Evolutionary conservation across 2,888 invertebrate genomes (phyloP).

Genomic region (Phortica magna): DNA sequence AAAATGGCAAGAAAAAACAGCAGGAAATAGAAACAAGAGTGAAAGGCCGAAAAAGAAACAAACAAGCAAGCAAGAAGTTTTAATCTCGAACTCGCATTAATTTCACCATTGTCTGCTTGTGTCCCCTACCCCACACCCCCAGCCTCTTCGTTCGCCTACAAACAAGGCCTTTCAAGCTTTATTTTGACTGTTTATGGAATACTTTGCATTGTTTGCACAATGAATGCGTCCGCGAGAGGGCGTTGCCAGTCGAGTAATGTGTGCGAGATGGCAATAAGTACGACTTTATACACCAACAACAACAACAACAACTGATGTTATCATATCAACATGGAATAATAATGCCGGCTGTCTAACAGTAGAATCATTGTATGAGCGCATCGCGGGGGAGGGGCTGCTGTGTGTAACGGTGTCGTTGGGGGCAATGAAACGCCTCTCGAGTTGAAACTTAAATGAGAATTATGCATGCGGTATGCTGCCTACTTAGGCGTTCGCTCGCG

Average conservation of each 20-base stretch:
- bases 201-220: conserved; percentile 58
- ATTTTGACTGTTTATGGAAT: background rate
- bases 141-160: background rate
- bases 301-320: conserved; percentile 53
- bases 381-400: no score
- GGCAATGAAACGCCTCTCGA: background rate
- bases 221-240: conserved; percentile 33
- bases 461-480: conserved; percentile 22
- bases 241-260: background rate
- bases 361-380: background rate
- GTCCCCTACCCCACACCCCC: conserved; percentile 18
- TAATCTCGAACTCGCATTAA: conserved; percentile 64
- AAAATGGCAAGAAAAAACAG: background rate
- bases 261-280: background rate
- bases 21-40: background rate
- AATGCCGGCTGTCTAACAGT: conserved; percentile 37
- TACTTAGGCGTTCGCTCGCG: conserved; percentile 15
- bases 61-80: conserved; percentile 37
- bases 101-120: conserved; percentile 64
- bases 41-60: background rate
- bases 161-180: no score
- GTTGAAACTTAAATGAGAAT: conserved; percentile 11
- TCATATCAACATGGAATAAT: conserved; percentile 58
- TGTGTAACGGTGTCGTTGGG: no score
- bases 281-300: conserved; percentile 32